Conservation (phyloP, 2,888 invertebrate species). For the Laspeyria flexula region DNA sequence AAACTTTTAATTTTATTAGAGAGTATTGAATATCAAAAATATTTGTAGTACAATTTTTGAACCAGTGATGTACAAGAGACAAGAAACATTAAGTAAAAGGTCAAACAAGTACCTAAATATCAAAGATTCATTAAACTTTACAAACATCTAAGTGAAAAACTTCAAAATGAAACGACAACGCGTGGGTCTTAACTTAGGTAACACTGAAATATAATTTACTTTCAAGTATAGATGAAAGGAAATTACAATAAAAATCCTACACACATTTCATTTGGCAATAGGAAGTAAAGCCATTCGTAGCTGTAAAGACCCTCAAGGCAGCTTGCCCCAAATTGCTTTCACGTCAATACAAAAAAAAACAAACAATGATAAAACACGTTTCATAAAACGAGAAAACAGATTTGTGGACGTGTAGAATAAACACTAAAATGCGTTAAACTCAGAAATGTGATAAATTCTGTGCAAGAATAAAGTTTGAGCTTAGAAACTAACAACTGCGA, state of each 20-base stretch:
- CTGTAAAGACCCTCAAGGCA: slow-evolving; percentile 24
- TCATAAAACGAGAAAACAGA: slow-evolving; percentile 20
- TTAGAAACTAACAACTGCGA: slow-evolving; percentile 29
- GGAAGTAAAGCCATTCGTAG: slow-evolving; percentile 15
- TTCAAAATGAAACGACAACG: not conserved
- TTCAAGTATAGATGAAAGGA: slow-evolving; percentile 8
- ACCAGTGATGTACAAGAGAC: not conserved
- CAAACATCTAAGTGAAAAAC: no score
- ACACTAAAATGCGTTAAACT: slow-evolving; percentile 28
- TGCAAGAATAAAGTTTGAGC: slow-evolving; percentile 28
- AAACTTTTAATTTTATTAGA: no score
- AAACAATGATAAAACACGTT: slow-evolving; percentile 15
- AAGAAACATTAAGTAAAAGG: no score
- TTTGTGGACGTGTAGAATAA: slow-evolving; percentile 8
- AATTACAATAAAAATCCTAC: slow-evolving; percentile 23
- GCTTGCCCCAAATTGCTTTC: slow-evolving; percentile 31
- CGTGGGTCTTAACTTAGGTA: not conserved
- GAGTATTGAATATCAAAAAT: no score
- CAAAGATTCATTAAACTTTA: not conserved
- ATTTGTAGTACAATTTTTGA: not conserved
- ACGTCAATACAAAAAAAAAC: slow-evolving; percentile 16
- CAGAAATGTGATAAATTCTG: slow-evolving; percentile 28
- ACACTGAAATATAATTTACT: slow-evolving; percentile 15
- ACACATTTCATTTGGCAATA: slow-evolving; percentile 23
- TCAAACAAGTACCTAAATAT: no score